Conservation (phyloP, 2,113 vertebrate species). For the Xyliphius kryptos region DNA sequence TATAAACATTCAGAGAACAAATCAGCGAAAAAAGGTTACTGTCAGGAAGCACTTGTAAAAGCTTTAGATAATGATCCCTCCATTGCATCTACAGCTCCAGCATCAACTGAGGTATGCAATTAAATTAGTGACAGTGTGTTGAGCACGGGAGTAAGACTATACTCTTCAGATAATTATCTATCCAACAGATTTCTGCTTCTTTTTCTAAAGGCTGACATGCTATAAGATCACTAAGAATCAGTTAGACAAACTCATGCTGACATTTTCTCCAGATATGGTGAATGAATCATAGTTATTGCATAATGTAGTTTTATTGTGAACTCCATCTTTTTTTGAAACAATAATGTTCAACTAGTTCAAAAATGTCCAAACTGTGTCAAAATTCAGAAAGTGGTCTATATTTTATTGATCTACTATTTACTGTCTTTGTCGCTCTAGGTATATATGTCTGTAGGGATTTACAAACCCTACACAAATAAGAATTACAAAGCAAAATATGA, state of each 20-base stretch:
- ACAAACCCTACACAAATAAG: background rate
- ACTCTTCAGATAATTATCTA: constrained; percentile 11
- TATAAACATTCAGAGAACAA: background rate
- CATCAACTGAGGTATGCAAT: constrained; percentile 15
- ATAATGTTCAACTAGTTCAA: no score
- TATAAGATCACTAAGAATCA: constrained; percentile 7
- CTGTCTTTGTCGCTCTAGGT: background rate
- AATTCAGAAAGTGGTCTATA: no score
- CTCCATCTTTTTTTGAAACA: background rate
- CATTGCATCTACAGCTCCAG: constrained; percentile 10
- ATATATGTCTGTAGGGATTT: background rate
- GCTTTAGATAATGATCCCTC: constrained; percentile 11
- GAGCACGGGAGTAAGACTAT: constrained; percentile 10
- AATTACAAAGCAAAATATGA: background rate
- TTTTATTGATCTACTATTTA: no score
- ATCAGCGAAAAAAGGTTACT: background rate
- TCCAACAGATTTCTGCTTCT: constrained; percentile 1
- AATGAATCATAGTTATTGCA: background rate
- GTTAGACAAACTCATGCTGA: background rate
- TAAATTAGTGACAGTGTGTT: constrained; percentile 16
- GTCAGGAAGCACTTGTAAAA: constrained; percentile 18
- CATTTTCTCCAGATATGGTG: background rate
- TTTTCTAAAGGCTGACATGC: background rate
- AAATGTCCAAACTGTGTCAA: no score
- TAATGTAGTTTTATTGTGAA: background rate